These are phyloP conservation scores for Diplolepis rosae DNA, from an alignment of 2,888 invertebrate genomes.

Conservation along the genomic window DNA sequence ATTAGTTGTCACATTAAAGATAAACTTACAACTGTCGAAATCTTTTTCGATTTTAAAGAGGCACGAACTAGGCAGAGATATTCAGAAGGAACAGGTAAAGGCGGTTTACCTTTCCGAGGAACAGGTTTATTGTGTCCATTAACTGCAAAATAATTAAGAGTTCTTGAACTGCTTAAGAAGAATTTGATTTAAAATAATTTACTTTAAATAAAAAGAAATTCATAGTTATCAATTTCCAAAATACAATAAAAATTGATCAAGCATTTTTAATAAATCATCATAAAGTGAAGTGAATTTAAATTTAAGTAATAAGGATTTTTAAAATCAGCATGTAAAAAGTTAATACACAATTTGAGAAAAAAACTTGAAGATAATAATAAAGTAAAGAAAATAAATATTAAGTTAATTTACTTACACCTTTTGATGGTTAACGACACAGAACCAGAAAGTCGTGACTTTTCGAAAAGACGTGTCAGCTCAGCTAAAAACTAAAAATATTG, in stretches of 20 bases:
- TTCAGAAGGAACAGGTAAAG: conserved; percentile 79
- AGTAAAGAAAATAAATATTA: conserved; percentile 3
- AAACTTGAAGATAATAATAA: conserved; percentile 37
- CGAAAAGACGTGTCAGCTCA: conserved; percentile 90
- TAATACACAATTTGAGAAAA: background rate
- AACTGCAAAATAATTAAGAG: conserved; percentile 76
- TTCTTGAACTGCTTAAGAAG: too few relatives aligned
- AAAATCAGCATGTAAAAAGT: background rate
- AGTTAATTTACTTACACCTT: conserved; percentile 84
- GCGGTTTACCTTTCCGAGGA: conserved; percentile 81
- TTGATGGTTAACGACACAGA: conserved; percentile 94
- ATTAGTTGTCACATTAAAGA: too few relatives aligned
- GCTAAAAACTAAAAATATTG: conserved; percentile 83
- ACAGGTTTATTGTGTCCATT: conserved; percentile 86
- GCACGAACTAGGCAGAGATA: conserved; percentile 91
- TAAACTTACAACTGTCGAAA: conserved; percentile 83
- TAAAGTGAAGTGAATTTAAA: background rate
- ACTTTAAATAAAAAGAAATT: conserved; percentile 40
- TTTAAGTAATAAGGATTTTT: background rate
- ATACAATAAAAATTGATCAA: conserved; percentile 26
- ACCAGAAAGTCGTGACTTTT: conserved; percentile 85
- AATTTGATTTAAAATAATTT: too few relatives aligned
- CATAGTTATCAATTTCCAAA: too few relatives aligned
- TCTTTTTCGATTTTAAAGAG: conserved; percentile 85
- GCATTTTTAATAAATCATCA: conserved; percentile 32